Base-by-base conservation (phyloP, 1,140 invertebrate genomes). In the Drosophila takahashii region DNA sequence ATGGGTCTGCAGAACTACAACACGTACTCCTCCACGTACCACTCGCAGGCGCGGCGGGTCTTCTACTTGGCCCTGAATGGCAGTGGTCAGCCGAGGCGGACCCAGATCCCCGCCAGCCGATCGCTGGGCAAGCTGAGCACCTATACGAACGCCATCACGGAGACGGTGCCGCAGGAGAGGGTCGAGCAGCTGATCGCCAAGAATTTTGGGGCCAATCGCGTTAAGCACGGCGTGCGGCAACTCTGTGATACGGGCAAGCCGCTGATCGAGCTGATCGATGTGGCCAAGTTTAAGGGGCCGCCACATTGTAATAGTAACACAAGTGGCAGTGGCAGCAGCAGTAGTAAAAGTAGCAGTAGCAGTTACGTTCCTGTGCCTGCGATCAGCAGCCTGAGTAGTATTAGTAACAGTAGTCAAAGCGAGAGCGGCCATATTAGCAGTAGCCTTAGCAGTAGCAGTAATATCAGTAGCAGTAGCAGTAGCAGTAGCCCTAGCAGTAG, bases 1-100 rank as follows among this genome's bases (percentile, higher is more conserved):
- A 95, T 97, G 92, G 95, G 96, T 91, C 94, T 95, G 90, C 95
- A 97, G 91, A 95, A 96, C 91, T 97, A 97, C 94, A 97, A 97
- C 92, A 96, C 96, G 7, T 97, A 97, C 93, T 96, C 95, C 73
- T 96, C 95, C 58, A 94, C 94, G 56, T 94, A 94, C 90, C 96
- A 96, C 93, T 96, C 95, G 9, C 95, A 94, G 79, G 92, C 93
- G 10, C 94, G 94, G 76, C 95, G 95, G 73, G 96, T 95, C 0
- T 93, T 95, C 62, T 97, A 96, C 92, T 92, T 97, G 80, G 96
- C 96, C 26, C 92, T 97, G 44, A 96, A 96, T 90, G 94, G 94
- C 65, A 92, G 93, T 41, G 96, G 96, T 4, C 93, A 94, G 77
- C 94, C 96, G 62, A 93, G 96, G 22, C 94, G 94, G 72, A 95